Conservation (phyloP, 2,113 vertebrate species). For the Channa maculata region DNA sequence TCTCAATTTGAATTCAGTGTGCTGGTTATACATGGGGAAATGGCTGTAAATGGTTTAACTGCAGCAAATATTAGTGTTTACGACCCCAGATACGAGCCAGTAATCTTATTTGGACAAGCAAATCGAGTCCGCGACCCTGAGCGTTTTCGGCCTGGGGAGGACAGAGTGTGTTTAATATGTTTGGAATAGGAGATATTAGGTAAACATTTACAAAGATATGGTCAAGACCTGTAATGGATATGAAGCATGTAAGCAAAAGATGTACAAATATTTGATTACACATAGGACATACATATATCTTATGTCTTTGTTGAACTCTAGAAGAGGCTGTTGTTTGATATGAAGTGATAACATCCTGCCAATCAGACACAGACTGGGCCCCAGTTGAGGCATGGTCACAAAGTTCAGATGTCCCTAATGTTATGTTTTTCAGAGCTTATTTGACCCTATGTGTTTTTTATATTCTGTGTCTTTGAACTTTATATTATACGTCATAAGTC, state of each 20-base stretch:
- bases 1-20: constrained; percentile 38
- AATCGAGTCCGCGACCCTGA: constrained; percentile 62
- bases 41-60: constrained; percentile 58
- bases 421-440: no score
- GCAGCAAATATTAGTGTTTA: constrained; percentile 70
- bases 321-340: constrained; percentile 7
- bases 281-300: background rate
- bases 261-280: constrained; percentile 32
- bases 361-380: background rate
- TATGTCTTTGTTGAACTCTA: background rate
- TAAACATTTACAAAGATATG: constrained; percentile 70
- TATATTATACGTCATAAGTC: background rate
- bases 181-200: constrained; percentile 52
- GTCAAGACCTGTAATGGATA: constrained; percentile 33
- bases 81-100: constrained; percentile 50
- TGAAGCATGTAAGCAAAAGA: constrained; percentile 30
- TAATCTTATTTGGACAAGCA: constrained; percentile 74
- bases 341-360: constrained; percentile 17
- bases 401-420: background rate
- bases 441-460: no score
- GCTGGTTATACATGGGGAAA: constrained; percentile 7
- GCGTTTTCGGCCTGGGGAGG: constrained; percentile 41
- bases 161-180: constrained; percentile 53
- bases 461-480: no score
- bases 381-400: background rate